Evolutionary conservation across 2,797 vertebrate species (phyloP), one percentile per base, ranked within the genome.

Genomic region (Coreius guichenoti): DNA sequence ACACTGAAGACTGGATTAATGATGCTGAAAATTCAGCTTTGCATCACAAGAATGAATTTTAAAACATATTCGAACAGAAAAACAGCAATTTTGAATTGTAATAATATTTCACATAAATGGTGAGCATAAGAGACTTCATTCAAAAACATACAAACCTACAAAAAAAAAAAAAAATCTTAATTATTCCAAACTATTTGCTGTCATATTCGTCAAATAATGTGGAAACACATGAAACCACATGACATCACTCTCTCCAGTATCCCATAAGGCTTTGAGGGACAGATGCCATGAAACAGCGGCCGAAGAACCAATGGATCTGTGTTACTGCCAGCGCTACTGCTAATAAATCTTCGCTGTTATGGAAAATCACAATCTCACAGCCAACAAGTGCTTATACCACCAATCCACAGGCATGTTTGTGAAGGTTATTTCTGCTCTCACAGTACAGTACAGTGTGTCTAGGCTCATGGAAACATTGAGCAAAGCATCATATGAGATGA

Each of bases 301-400:
- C 56, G 78, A 26, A 68, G 61, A 80, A 67, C 83, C 49, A 31
- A 83, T 70, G 54, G 58, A 67, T 67, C 58, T 4, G 19, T 69
- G 70, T 86, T 69, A 84, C 58, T 80, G 70, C 73, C 87, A 83
- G 63, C n/a, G 8, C 23, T 43, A 56, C 90, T 92, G 88, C 86
- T 88, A 90, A 92, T 92, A 92, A 90, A 90, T 76, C 81, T 33
- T 7, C 83, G 63, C 82, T 86, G 89, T 91, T 85, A 72, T 92
- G 92, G 93, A 94, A 93, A 92, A 90, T 90, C 86, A 89, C 89
- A 90, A 87, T 89, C 65, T 83, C 26, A 75, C 80, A 84, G 87
- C 76, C 81, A 90, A 31, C 75, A 76, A 80, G 51, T 83, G 87
- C 81, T 75, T 76, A 85, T 83, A 72, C 80, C 72, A 47, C 58